A percentile compares a stretch with the other conserved stretches of the same genome.
Conservation (phyloP, 2,113 vertebrate genomes). For the Acinonyx jubatus region DNA sequence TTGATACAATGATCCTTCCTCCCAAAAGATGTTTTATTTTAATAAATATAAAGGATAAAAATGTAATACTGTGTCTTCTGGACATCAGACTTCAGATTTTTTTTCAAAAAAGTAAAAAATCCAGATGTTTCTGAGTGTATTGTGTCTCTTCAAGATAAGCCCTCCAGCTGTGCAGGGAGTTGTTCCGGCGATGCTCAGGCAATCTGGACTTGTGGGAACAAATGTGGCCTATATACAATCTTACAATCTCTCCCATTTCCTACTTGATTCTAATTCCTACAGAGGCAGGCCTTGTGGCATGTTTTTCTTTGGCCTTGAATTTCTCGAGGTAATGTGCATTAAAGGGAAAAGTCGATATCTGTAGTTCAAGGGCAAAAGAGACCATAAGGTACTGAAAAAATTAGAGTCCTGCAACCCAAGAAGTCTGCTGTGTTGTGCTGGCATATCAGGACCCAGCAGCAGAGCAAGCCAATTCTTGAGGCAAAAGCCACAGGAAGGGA, state of each 20-base stretch:
- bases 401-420: conserved; percentile 54
- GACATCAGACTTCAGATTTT: background rate
- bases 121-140: background rate
- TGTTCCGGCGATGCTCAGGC: background rate
- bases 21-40: background rate
- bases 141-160: background rate
- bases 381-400: conserved; percentile 54
- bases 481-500: conserved; percentile 67
- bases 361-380: conserved; percentile 69
- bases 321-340: conserved; percentile 17
- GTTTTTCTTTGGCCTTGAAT: conserved; percentile 43
- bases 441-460: conserved; percentile 59
- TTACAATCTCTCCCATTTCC: background rate
- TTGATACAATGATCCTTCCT: background rate
- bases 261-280: background rate
- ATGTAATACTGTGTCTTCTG: background rate
- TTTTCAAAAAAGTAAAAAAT: background rate
- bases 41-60: conserved; percentile 14
- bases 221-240: background rate
- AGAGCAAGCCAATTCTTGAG: conserved; percentile 53
- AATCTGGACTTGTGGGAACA: background rate
- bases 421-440: background rate
- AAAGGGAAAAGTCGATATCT: conserved; percentile 58
- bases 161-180: background rate
- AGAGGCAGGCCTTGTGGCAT: background rate